Base-by-base conservation (phyloP, 2,888 invertebrate genomes). In the Aleiodes testaceus region DNA sequence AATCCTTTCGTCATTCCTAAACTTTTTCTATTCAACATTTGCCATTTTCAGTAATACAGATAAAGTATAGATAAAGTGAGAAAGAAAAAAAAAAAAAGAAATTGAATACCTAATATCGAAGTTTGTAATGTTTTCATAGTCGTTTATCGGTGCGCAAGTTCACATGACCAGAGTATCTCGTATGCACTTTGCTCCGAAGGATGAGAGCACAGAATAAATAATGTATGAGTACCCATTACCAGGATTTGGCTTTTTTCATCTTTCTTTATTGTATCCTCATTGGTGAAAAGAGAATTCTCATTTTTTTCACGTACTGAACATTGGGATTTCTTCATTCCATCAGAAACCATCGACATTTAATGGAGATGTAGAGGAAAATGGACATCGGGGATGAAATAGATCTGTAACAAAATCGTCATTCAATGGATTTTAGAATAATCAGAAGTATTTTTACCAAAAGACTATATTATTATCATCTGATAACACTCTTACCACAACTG, bases 181-280 rank as follows among this genome's bases (percentile, higher is more conserved):
- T 47, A n/a, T 36, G 36, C 36, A 3, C 55, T 50, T 50, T 11
- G 16, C 20, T 30, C 14, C 3, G 30, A 55, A 55, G 30, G 55
- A 55, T n/a, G 30, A 30, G 55, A 55, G 30, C 30, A 30, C n/a
- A 3, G 30, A 16, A 55, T 55, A 55, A 26, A 55, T 55, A 30
- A 55, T 55, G 55, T 14, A 55, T 55, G 55, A 30, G 55, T 30
- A 30, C 30, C 30, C 55, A 55, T 55, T 55, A 55, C 55, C 30
- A 30, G 55, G 55, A 55, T 55, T 55, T 55, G n/a, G 9, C 9
- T 14, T n/a, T n/a, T 14, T n/a, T 30, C 30, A 30, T 55, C 22
- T 22, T 22, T 53, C n/a, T 53, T 53, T 53, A 12, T 22, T 20
- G 18, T 16, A 18, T 20, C 52, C 20, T 53, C 53, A 36, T 26